Evolutionary conservation across 1,140 invertebrate genomes (phyloP).

Genomic region (Glossosoma conforme): DNA sequence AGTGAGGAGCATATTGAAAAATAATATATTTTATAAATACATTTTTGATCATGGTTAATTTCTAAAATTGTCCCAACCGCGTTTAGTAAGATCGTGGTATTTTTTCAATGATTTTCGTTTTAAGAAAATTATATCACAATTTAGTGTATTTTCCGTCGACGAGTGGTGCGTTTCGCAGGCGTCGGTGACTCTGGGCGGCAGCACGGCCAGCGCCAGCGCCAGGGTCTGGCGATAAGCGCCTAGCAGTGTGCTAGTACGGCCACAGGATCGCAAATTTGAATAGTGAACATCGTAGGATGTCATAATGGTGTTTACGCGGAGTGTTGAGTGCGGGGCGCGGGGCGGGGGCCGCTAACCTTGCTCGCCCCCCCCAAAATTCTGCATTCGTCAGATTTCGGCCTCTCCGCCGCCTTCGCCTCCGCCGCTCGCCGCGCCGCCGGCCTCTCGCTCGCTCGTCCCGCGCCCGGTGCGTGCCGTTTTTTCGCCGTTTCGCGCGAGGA

Average conservation of each 20-base stretch:
- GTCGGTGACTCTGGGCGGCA: no score
- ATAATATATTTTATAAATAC: no score
- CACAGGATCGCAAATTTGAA: slow-evolving; percentile 37
- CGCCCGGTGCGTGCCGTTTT: slow-evolving; percentile 21
- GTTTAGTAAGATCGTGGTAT: no score
- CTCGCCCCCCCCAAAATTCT: slow-evolving; percentile 21
- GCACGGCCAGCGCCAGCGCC: no score
- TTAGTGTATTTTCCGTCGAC: no score
- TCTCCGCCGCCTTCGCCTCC: slow-evolving; percentile 15
- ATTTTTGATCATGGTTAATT: no score
- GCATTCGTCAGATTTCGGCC: slow-evolving; percentile 31
- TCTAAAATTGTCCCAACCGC: no score
- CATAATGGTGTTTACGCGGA: slow-evolving; percentile 31
- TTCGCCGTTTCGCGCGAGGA: slow-evolving; percentile 19
- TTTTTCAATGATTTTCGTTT: no score
- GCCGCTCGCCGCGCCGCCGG: slow-evolving; percentile 14
- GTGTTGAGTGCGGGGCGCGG: slow-evolving; percentile 41
- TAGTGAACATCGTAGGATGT: slow-evolving; percentile 32
- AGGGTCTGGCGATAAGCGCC: no score
- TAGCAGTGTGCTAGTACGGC: slow-evolving; percentile 39
- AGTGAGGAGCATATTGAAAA: no score
- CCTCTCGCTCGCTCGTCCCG: slow-evolving; percentile 21
- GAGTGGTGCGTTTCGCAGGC: no score
- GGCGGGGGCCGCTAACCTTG: slow-evolving; percentile 33
- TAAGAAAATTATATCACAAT: no score